Conservation (phyloP, 35 echinoderm and acorn worm species). For the Heliocidaris tuberculata region DNA sequence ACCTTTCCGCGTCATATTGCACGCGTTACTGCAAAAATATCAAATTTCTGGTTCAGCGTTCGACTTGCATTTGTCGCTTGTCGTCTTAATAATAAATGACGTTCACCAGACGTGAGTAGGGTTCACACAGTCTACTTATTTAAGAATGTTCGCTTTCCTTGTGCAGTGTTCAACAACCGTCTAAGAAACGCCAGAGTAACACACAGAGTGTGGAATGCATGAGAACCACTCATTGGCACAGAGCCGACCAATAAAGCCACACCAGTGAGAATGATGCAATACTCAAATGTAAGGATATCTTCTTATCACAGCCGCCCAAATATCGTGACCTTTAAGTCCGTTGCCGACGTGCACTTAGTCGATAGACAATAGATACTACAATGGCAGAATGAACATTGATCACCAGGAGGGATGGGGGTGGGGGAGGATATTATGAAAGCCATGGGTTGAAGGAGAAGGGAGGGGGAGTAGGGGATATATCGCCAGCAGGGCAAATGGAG, state of each 20-base stretch:
- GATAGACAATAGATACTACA: neutral
- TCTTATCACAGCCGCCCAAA: slow-evolving; percentile 36
- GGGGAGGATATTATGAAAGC: neutral
- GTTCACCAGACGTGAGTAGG: neutral
- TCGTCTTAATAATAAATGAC: slow-evolving; percentile 39
- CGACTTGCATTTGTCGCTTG: slow-evolving; percentile 15
- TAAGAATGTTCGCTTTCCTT: neutral
- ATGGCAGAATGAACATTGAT: neutral
- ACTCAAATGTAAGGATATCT: slow-evolving; percentile 39
- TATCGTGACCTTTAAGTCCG: slow-evolving; percentile 36
- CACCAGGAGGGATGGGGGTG: neutral
- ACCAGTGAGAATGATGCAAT: neutral
- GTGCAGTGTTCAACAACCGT: neutral
- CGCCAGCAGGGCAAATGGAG: too few species aligned
- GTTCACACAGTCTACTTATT: neutral
- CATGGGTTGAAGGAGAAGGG: too few species aligned
- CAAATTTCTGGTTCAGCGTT: slow-evolving; percentile 30
- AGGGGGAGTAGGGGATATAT: too few species aligned
- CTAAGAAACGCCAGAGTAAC: neutral
- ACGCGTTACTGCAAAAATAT: slow-evolving; percentile 7
- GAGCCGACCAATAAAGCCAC: neutral
- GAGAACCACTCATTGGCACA: neutral
- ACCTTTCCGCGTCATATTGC: neutral
- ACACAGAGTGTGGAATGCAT: neutral
- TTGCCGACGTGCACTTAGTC: neutral